Base-by-base conservation (phyloP, 2,888 invertebrate species). In the Drosophila prostipennis region DNA sequence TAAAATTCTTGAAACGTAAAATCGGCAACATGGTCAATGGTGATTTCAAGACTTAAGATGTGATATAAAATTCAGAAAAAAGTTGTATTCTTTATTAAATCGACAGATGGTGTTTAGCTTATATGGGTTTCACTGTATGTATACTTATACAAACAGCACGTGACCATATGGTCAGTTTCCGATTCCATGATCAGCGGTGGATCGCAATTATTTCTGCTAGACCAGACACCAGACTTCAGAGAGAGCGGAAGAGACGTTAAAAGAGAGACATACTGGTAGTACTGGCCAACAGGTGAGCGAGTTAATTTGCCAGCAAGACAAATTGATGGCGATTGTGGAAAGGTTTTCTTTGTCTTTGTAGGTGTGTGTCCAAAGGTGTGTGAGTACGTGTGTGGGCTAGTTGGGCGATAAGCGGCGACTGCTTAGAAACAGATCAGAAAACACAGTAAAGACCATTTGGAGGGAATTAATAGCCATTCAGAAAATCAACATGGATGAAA, bases 241-340 rank as follows among this genome's bases (percentile, higher is more conserved):
- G 13, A 46, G 45, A 29, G n/a, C n/a, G 45, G 26, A 34, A 46
- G 49, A 51, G 23, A 46, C 29, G 29, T n/a, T 11, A 5, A 45
- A 40, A 42, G 49, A 36, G 36, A 37, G 55, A 34, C 13, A 14
- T 2, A 1, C 37, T n/a, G 37, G 7, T n/a, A 6, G 37, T 11
- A n/a, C 46, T 45, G 45, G 34, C 57, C 51, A 55, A 52, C 43
- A 52, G 37, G 68, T 54, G 58, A 71, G 46, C 49, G 57, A 72
- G 56, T 80, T 87, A 77, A 69, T 65, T 65, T 87, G 88, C 88
- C 88, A 88, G 72, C 88, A 72, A 77, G 88, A 84, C 88, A 86
- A 88, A 81, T 77, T 84, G 72, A 54, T 67, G 72, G 61, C 59
- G 74, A 84, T 81, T 84, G 80, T 77, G 85, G 79, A 76, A 83